Conservation (phyloP, 2,888 invertebrate genomes). For the Xanthostigma xanthostigma region DNA sequence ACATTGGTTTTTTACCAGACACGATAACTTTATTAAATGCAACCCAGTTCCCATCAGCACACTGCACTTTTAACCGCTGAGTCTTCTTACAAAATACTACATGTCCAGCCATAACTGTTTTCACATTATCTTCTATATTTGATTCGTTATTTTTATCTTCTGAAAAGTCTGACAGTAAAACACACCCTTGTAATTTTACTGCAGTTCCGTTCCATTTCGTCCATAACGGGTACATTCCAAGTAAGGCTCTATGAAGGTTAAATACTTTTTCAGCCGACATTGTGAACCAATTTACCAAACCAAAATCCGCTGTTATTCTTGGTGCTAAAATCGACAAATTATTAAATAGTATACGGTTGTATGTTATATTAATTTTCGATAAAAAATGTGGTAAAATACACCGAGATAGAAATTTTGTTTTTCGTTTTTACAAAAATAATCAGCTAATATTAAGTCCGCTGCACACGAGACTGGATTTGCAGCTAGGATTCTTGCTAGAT, state of each 20-base stretch:
- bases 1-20: constrained; percentile 55
- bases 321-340: constrained; percentile 44
- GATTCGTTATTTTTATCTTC: constrained; percentile 13
- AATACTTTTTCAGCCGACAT: constrained; percentile 49
- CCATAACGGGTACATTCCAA: constrained; percentile 42
- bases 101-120: constrained; percentile 32
- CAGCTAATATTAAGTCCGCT: no score
- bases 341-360: no score
- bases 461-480: no score
- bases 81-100: constrained; percentile 41
- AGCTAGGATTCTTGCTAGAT: no score
- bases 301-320: constrained; percentile 46
- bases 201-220: constrained; percentile 42
- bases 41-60: constrained; percentile 48
- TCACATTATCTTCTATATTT: constrained; percentile 1
- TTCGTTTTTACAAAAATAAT: no score
- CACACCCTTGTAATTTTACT: constrained; percentile 44
- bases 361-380: no score
- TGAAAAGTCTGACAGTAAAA: background rate
- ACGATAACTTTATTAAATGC: constrained; percentile 48
- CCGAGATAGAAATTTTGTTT: background rate
- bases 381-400: background rate
- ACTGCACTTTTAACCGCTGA: constrained; percentile 46
- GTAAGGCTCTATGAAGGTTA: constrained; percentile 54
- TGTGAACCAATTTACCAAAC: constrained; percentile 48